Conservation (phyloP, 1,140 invertebrate species). For the Berghia stephanieae region DNA sequence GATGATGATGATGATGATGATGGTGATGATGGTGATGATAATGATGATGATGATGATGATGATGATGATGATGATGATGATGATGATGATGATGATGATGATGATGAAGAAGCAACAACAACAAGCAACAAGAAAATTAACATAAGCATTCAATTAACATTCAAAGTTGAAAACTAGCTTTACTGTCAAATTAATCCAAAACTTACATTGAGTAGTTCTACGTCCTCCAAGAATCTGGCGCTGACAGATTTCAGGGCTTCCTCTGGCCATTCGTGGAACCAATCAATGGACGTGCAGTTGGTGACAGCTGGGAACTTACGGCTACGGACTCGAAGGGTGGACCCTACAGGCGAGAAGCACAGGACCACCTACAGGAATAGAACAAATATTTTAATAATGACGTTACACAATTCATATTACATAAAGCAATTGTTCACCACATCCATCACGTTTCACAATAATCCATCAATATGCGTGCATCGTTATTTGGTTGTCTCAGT, state of each 20-base stretch:
- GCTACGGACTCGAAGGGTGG: slow-evolving; percentile 86
- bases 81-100: slow-evolving; percentile 30
- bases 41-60: slow-evolving; percentile 23
- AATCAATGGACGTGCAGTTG: slow-evolving; percentile 94
- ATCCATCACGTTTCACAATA: too few relatives aligned
- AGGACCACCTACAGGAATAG: slow-evolving; percentile 74
- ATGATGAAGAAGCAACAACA: not conserved
- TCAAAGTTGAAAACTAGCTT: not conserved
- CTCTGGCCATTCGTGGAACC: slow-evolving; percentile 98
- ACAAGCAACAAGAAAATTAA: not conserved
- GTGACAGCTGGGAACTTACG: slow-evolving; percentile 95
- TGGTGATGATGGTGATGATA: slow-evolving; percentile 3
- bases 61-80: slow-evolving; percentile 32
- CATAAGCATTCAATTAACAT: not conserved
- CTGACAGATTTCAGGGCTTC: slow-evolving; percentile 94
- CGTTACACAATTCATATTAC: too few relatives aligned
- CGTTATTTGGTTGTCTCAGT: too few relatives aligned
- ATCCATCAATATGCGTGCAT: too few relatives aligned
- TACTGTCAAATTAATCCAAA: too few relatives aligned
- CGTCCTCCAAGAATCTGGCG: slow-evolving; percentile 84
- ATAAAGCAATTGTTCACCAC: too few relatives aligned
- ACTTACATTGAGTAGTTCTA: slow-evolving; percentile 80
- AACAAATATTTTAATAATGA: not conserved
- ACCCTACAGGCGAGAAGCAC: slow-evolving; percentile 94
- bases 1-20: not conserved